Percentiles rank a stretch among this genome's conserved stretches.
Conservation (phyloP, 2,888 invertebrate species). For the Trachelus tabidus region DNA sequence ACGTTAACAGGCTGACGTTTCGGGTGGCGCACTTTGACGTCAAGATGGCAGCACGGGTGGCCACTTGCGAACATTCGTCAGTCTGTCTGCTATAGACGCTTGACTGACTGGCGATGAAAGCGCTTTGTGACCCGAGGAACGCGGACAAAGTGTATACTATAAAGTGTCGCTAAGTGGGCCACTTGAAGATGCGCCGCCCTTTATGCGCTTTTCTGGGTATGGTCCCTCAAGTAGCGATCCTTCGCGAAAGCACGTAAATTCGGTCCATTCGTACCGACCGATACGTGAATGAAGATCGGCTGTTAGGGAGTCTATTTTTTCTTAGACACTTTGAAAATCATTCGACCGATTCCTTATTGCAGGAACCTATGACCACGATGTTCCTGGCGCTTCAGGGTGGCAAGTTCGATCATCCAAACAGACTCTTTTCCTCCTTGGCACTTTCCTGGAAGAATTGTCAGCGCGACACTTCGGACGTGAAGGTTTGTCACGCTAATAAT, state of each 20-base stretch:
- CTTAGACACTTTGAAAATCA: slow-evolving; percentile 8
- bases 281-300: background rate
- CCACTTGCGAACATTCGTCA: slow-evolving; percentile 36
- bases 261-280: background rate
- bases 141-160: slow-evolving; percentile 37
- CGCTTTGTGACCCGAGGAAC: slow-evolving; percentile 23
- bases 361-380: slow-evolving; percentile 99
- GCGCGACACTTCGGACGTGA: slow-evolving; percentile 98
- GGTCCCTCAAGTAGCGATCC: slow-evolving; percentile 28
- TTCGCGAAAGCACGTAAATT: background rate
- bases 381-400: slow-evolving; percentile 98
- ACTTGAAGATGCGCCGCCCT: slow-evolving; percentile 45
- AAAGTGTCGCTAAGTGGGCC: slow-evolving; percentile 50
- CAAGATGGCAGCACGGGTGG: slow-evolving; percentile 28
- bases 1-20: background rate
- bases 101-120: slow-evolving; percentile 41
- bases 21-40: background rate
- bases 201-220: slow-evolving; percentile 29
- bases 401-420: slow-evolving; percentile 98
- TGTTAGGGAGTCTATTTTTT: background rate
- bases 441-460: slow-evolving; percentile 99
- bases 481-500: slow-evolving; percentile 69
- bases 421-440: slow-evolving; percentile 94
- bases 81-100: slow-evolving; percentile 36
- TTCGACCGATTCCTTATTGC: slow-evolving; percentile 40